Evolutionary conservation across 2,888 invertebrate genomes (phyloP), one percentile per base, ranked within the genome.

Genomic region (Agrochola circellaris): DNA sequence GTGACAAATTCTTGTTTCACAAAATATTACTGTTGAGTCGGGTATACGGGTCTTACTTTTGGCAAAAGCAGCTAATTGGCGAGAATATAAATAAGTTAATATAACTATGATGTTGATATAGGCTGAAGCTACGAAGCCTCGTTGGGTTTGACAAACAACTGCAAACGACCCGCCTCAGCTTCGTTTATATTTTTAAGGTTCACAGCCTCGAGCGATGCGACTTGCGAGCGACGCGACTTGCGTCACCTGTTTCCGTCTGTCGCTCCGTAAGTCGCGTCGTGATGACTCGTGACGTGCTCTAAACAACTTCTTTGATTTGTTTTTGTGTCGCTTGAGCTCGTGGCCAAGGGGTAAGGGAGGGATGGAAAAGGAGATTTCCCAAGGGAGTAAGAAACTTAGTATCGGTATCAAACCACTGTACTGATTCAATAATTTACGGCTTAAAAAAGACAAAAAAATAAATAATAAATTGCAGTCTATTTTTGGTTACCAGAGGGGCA

Each of bases 61-160:
- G 1, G 15, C 9, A 42, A 51, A 4, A 38, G 13, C n/a, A 62
- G 23, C 23, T 64, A 75, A 64, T 38, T 64, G 48, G n/a, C 13
- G 6, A 42, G 51, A 64, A 79, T 77, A 60, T 58, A 42, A 30
- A 61, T 42, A 48, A 34, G 20, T 34, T 58, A 26, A 9, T n/a
- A 0, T 58, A n/a, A 30, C 30, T 1, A 58, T 34, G n/a, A n/a
- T 56, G 30, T 73, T 20, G n/a, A 48, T 34, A 45, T n/a, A 48
- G 15, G 45, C 1, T 15, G 15, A 58, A n/a, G 34, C 15, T 58
- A 73, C n/a, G 30, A 30, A 38, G 13, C 13, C 13, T 68, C 17
- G n/a, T 11, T 45, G 45, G 17, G 45, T 48, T 69, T 5, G 20
- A 9, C 13, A 68, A 68, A 48, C 5, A 48, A 20, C 13, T 51